These are phyloP conservation scores for Dascyllus trimaculatus DNA, from an alignment of 2,113 vertebrate genomes.

Conservation along the genomic window DNA sequence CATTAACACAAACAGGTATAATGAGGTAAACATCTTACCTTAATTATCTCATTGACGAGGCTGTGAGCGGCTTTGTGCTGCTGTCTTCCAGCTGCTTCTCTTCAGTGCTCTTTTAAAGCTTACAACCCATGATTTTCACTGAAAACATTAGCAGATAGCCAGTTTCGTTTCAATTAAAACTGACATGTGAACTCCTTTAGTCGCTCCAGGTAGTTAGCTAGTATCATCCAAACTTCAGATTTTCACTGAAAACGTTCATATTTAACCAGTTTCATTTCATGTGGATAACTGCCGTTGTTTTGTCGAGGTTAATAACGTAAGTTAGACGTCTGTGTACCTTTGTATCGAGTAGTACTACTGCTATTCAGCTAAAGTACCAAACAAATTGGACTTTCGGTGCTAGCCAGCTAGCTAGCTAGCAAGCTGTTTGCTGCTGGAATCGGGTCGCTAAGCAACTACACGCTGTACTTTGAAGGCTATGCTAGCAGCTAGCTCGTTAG, in stretches of 20 bases:
- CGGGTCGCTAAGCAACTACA: constrained; percentile 71
- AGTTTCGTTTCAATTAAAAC: no score
- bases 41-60: not conserved
- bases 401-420: constrained; percentile 21
- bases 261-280: not conserved
- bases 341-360: not conserved
- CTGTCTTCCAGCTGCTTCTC: not conserved
- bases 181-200: no score
- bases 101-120: not conserved
- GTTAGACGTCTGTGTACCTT: not conserved
- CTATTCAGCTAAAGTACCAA: constrained; percentile 7
- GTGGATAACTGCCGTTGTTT: not conserved
- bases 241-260: not conserved
- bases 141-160: not conserved
- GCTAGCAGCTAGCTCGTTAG: constrained; percentile 41
- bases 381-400: not conserved
- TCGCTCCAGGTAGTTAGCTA: constrained; percentile 14
- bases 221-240: constrained; percentile 1
- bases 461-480: not conserved
- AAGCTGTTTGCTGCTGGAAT: not conserved
- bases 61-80: not conserved
- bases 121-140: not conserved
- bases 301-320: no score
- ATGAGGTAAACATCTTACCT: constrained; percentile 30
- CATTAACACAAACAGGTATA: no score